Percentiles rank a stretch among this genome's conserved stretches.
These are phyloP conservation scores for Andrena fulva DNA, from an alignment of 2,888 invertebrate genomes.

Conservation along the genomic window DNA sequence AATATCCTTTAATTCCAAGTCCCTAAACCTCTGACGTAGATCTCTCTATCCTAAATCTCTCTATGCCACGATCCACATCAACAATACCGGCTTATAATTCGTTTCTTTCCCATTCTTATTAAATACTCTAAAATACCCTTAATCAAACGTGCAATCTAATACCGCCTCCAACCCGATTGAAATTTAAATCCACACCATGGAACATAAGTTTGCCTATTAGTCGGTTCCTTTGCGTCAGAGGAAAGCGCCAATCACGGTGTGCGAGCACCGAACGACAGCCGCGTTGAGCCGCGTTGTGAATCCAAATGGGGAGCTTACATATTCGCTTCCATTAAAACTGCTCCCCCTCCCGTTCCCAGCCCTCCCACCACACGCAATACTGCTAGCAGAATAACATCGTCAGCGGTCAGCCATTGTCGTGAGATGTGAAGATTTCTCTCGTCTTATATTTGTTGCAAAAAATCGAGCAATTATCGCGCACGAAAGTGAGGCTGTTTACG, in stretches of 20 bases:
- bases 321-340: conserved; percentile 36
- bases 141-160: too few relatives aligned
- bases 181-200: not conserved
- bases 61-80: too few relatives aligned
- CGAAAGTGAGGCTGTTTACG: not conserved
- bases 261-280: not conserved
- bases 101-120: too few relatives aligned
- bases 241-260: conserved; percentile 11
- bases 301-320: conserved; percentile 40
- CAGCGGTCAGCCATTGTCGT: conserved; percentile 78
- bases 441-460: conserved; percentile 35
- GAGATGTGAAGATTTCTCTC: conserved; percentile 66
- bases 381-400: conserved; percentile 78
- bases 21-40: too few relatives aligned
- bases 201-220: not conserved
- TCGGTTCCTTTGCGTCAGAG: too few relatives aligned
- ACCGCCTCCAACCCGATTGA: not conserved
- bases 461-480: conserved; percentile 34
- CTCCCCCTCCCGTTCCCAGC: conserved; percentile 28
- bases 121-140: too few relatives aligned
- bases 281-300: not conserved
- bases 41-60: too few relatives aligned
- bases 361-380: conserved; percentile 6
- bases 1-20: too few relatives aligned
- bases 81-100: too few relatives aligned